Evolutionary conservation across 2,797 vertebrate species (phyloP).

Genomic region (Potorous gilbertii): DNA sequence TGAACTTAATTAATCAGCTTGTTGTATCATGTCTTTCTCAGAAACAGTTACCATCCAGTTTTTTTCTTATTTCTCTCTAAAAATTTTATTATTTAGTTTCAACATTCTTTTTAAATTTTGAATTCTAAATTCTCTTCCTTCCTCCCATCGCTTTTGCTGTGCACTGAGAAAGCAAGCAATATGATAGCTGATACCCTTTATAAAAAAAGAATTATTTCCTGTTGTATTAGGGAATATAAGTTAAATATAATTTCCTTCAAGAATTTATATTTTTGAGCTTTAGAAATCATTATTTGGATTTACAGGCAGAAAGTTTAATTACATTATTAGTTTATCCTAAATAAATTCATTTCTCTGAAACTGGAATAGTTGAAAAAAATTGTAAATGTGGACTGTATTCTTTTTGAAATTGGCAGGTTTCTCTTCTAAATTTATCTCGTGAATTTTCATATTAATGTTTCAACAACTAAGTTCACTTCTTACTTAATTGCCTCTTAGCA

Average conservation of each 20-base stretch:
- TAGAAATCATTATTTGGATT: background rate
- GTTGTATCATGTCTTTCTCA: background rate
- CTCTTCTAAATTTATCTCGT: constrained; percentile 4
- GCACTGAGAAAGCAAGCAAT: too few relatives aligned
- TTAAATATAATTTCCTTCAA: background rate
- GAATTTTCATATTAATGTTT: constrained; percentile 31
- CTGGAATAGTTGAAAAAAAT: background rate
- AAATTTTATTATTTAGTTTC: too few relatives aligned
- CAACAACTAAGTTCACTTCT: background rate
- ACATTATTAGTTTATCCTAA: background rate
- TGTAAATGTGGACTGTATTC: constrained; percentile 19
- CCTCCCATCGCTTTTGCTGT: too few relatives aligned
- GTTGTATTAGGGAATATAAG: background rate
- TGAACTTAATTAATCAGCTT: background rate
- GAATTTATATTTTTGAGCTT: background rate
- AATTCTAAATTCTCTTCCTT: too few relatives aligned
- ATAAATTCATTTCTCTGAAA: constrained; percentile 54
- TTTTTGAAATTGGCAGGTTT: background rate
- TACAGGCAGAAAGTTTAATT: background rate
- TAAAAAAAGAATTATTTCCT: background rate
- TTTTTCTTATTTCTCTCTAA: background rate
- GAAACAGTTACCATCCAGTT: background rate
- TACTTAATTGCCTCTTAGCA: background rate
- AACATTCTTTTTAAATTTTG: too few relatives aligned
- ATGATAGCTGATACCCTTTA: background rate